Base-by-base conservation (phyloP, 37 sponge, comb jelly and placozoan genomes). In the Geodia barretti region DNA sequence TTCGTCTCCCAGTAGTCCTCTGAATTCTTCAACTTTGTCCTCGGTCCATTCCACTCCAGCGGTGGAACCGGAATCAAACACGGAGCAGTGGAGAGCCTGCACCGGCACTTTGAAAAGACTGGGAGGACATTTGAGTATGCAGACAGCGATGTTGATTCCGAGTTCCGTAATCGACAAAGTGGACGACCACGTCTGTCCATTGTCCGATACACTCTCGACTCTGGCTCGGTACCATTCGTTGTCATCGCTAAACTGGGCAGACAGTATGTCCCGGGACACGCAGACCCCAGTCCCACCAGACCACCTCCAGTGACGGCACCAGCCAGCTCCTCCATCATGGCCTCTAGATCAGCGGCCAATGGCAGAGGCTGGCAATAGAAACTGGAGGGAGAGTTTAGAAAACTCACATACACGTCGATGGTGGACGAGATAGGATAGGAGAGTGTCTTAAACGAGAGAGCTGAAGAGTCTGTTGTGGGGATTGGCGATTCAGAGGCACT, bases 131-230 rank as follows among this genome's bases (percentile, higher is more conserved):
- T 33, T 36, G 0, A 58, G 85, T 4, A 95, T 39, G 30, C 61
- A 33, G 21, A 65, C 84, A 8, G 31, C 7, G 54, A 47, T 47
- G 54, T 7, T 7, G 54, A n/a, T 32, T 86, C 86, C 7, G 41
- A 35, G 66, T 95, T 95, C 96, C 96, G 32, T 92, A 95, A 77
- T 95, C 96, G 3, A 95, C 79, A 79, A 77, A 95, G 17, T 41
- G 64, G 26, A 90, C 86, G 0, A 66, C 39, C 1, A 85, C 66
- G 11, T 77, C 35, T n/a, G n/a, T 4, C 41, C 36, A 19, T 33
- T 76, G 29, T 37, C 74, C 11, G 63, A 29, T 0, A 88, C 82
- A 26, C 68, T 72, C 21, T 79, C 77, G 24, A 96, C 75, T 0
- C 61, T 35, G 4, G 86, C 91, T 37, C 96, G 59, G 64, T 95